Evolutionary conservation across 2,113 vertebrate species (phyloP).

Genomic region (Genyomyrus donnyi): DNA sequence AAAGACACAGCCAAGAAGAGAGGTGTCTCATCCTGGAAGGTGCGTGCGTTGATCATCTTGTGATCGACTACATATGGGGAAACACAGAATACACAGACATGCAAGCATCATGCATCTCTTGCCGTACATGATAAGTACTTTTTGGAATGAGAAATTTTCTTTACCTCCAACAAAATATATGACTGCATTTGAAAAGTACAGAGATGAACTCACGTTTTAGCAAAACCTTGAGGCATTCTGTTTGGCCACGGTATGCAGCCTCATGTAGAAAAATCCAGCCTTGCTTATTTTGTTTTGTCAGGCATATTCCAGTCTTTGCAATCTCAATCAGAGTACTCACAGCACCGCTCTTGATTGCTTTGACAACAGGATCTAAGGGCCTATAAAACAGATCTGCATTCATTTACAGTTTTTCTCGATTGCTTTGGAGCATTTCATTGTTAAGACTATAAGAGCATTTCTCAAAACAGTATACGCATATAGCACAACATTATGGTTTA

Average conservation of each 20-base stretch:
- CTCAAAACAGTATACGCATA: background rate
- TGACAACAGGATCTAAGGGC: conserved; percentile 57
- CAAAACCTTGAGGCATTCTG: conserved; percentile 59
- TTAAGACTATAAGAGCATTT: background rate
- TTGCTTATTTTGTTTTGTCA: conserved; percentile 60
- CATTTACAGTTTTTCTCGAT: background rate
- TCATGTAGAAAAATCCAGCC: conserved; percentile 73
- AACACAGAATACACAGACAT: background rate
- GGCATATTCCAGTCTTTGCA: conserved; percentile 50
- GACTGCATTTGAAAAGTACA: background rate
- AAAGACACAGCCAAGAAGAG: conserved; percentile 65
- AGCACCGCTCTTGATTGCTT: conserved; percentile 53
- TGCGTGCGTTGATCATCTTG: conserved; percentile 64
- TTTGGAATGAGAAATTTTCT: background rate
- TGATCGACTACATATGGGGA: conserved; percentile 58
- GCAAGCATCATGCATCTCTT: background rate
- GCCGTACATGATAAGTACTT: background rate
- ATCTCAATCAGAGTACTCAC: conserved; percentile 19
- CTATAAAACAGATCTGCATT: conserved; percentile 45
- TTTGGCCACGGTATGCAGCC: conserved; percentile 67
- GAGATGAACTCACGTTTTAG: conserved; percentile 54
- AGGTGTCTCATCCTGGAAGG: conserved; percentile 67
- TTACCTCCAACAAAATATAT: background rate
- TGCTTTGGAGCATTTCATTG: background rate
- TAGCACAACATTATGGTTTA: background rate